A percentile compares a stretch with the other conserved stretches of the same genome.
Conservation (phyloP, 2,888 invertebrate genomes). For the Agrochola circellaris region DNA sequence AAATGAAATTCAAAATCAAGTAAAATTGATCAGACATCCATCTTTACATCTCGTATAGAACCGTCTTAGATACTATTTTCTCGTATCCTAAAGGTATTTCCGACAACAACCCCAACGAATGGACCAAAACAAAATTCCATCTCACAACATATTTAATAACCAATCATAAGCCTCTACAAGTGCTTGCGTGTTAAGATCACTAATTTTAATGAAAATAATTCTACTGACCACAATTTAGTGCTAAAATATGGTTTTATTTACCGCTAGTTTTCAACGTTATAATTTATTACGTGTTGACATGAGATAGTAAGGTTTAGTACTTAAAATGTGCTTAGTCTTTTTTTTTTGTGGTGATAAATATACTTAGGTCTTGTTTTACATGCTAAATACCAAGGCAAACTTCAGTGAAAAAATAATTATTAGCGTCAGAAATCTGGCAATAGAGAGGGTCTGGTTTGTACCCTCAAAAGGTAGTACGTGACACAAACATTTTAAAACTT, state of each 20-base stretch:
- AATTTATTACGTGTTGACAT: slow-evolving; percentile 52
- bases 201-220: slow-evolving; percentile 54
- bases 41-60: background rate
- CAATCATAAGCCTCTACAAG: slow-evolving; percentile 36
- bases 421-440: background rate
- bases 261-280: slow-evolving; percentile 24
- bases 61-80: background rate
- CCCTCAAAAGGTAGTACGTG: background rate
- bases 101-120: background rate
- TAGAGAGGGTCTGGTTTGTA: background rate
- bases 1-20: background rate
- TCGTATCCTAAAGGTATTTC: background rate
- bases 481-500: background rate
- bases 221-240: slow-evolving; percentile 51
- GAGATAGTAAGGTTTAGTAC: slow-evolving; percentile 30
- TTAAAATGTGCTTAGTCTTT: background rate
- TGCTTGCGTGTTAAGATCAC: slow-evolving; percentile 57
- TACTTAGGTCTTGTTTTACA: background rate
- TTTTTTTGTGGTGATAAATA: slow-evolving; percentile 2
- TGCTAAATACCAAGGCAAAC: background rate
- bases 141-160: slow-evolving; percentile 38
- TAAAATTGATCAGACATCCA: too few relatives aligned
- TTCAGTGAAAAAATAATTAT: background rate
- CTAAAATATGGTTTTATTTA: slow-evolving; percentile 55
- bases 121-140: background rate